Evolutionary conservation across 1,140 invertebrate species (phyloP).

Genomic region (Protaetia brevitarsis): DNA sequence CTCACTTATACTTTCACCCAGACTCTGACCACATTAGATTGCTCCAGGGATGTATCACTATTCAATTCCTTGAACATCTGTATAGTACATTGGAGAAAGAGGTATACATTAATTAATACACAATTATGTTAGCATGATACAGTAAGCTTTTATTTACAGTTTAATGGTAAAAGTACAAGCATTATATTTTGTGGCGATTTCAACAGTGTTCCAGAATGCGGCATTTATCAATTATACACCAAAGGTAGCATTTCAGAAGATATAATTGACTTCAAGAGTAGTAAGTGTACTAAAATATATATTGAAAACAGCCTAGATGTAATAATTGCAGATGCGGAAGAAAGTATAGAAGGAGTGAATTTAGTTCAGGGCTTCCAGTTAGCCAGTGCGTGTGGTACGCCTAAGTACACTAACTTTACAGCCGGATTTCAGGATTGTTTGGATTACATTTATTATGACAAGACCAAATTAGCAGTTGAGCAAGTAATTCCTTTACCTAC

Average conservation of each 20-base stretch:
- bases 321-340: constrained; percentile 56
- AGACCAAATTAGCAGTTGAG: constrained; percentile 59
- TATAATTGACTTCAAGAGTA: constrained; percentile 71
- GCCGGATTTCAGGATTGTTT: constrained; percentile 79
- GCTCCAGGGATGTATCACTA: constrained; percentile 67
- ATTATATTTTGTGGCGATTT: constrained; percentile 83
- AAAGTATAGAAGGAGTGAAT: constrained; percentile 59
- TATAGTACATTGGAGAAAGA: constrained; percentile 47
- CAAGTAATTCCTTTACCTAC: constrained; percentile 78
- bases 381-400: constrained; percentile 72
- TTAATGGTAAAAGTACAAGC: constrained; percentile 55
- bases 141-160: constrained; percentile 47
- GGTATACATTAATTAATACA: neutral
- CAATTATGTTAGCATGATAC: neutral
- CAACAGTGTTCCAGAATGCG: constrained; percentile 80
- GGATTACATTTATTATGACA: constrained; percentile 90
- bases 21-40: constrained; percentile 86
- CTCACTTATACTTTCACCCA: constrained; percentile 91
- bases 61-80: constrained; percentile 59
- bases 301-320: constrained; percentile 5
- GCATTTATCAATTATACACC: constrained; percentile 75
- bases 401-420: constrained; percentile 84
- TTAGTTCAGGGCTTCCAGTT: constrained; percentile 63
- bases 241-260: constrained; percentile 60
- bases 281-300: constrained; percentile 50